These are phyloP conservation scores for Dione vanillae DNA, from an alignment of 2,888 invertebrate species.

Conservation along the genomic window DNA sequence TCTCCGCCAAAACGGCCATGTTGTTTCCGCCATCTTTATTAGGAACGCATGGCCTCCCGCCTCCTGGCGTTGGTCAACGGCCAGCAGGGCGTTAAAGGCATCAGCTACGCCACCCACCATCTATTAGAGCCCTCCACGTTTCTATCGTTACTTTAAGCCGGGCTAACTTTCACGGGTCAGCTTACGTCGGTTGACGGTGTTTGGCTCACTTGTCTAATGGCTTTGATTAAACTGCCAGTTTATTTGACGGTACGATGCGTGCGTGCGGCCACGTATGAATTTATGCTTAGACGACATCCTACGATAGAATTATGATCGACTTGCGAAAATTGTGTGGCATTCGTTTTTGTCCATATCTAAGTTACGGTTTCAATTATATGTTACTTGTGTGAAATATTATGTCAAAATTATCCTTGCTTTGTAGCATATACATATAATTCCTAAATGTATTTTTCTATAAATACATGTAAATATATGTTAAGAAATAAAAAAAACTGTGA, in stretches of 20 bases:
- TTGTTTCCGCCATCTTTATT: constrained; percentile 79
- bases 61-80: constrained; percentile 81
- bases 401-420: background rate
- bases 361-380: background rate
- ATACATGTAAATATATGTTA: background rate
- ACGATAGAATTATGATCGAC: constrained; percentile 74
- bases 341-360: constrained; percentile 13
- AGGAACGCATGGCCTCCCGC: constrained; percentile 81
- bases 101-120: constrained; percentile 75
- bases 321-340: constrained; percentile 37
- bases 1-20: constrained; percentile 71
- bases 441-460: too few relatives aligned
- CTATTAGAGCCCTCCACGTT: constrained; percentile 61
- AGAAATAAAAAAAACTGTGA: background rate
- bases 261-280: constrained; percentile 80
- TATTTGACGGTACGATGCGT: constrained; percentile 83
- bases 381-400: background rate
- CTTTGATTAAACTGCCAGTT: constrained; percentile 84
- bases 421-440: too few relatives aligned
- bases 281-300: constrained; percentile 78
- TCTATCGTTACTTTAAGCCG: constrained; percentile 50
- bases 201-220: constrained; percentile 84
- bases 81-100: constrained; percentile 84
- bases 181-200: constrained; percentile 65
- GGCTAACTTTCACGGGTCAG: constrained; percentile 63